These are phyloP conservation scores for Drosophila mimetica DNA, from an alignment of 2,888 invertebrate species.

Conservation along the genomic window DNA sequence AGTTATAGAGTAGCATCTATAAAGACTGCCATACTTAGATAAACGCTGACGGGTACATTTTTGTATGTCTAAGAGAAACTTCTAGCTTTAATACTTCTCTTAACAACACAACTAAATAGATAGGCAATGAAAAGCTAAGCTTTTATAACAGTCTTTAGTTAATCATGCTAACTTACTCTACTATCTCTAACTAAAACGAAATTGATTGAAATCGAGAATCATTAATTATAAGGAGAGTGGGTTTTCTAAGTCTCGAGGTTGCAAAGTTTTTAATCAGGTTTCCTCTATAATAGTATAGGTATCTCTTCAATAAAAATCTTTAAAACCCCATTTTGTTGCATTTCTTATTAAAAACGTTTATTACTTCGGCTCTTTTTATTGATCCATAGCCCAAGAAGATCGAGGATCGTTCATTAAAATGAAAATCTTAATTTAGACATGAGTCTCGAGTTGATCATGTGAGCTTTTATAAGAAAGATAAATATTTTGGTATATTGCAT, in stretches of 20 bases:
- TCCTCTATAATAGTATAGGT: not conserved
- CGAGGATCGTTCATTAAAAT: conserved; percentile 18
- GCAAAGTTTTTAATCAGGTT: not conserved
- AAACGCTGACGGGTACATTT: not conserved
- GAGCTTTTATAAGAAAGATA: conserved; percentile 10
- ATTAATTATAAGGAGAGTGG: conserved; percentile 10
- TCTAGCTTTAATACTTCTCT: conserved; percentile 5
- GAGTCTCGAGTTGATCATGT: conserved; percentile 29
- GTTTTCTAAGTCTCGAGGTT: not conserved
- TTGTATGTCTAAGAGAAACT: conserved; percentile 3
- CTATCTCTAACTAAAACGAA: not conserved
- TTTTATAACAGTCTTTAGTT: too few species aligned
- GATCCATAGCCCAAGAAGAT: conserved; percentile 1
- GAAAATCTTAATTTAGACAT: conserved; percentile 18
- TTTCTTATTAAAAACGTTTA: not conserved
- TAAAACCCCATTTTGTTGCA: not conserved
- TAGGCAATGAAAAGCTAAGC: too few species aligned
- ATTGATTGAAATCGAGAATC: not conserved
- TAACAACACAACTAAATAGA: not conserved
- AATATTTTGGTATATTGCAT: conserved; percentile 1
- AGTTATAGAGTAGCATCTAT: not conserved
- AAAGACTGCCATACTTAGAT: conserved; percentile 4
- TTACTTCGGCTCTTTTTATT: not conserved
- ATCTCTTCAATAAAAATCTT: not conserved
- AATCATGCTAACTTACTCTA: conserved; percentile 5